Conservation (phyloP, 2,888 invertebrate genomes). For the Microdon myrmicae region DNA sequence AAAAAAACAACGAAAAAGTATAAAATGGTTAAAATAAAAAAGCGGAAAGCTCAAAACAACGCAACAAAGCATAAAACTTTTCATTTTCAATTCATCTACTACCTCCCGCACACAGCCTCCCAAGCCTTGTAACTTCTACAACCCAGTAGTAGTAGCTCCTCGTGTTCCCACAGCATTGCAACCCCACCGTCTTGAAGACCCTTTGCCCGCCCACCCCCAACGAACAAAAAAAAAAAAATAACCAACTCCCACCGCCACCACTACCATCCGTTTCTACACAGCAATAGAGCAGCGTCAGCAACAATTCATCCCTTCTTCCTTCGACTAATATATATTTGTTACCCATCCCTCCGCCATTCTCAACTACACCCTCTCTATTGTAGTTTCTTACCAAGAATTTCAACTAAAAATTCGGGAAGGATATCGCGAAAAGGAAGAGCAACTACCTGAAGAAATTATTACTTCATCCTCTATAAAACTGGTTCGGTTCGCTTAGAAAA, state of each 20-base stretch:
- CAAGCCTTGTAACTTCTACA: no score
- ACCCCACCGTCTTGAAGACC: no score
- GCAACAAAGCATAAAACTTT: conserved; percentile 50
- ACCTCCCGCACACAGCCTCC: conserved; percentile 13
- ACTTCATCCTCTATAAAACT: conserved; percentile 49
- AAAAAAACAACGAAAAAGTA: conserved; percentile 20
- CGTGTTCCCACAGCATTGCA: no score
- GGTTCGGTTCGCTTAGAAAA: conserved; percentile 41
- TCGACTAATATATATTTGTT: no score
- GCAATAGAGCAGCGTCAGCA: conserved; percentile 12
- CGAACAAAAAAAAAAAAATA: no score
- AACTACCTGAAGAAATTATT: conserved; percentile 52
- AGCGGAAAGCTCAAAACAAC: conserved; percentile 40
- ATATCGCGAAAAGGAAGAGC: conserved; percentile 25
- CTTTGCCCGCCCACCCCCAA: no score
- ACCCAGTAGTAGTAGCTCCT: no score
- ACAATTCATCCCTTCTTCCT: conserved; percentile 33
- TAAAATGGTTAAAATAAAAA: conserved; percentile 31
- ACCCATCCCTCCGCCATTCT: no score
- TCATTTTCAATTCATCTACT: conserved; percentile 52
- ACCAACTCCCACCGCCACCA: no score
- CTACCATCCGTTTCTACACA: no score
- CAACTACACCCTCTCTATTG: conserved; percentile 17
- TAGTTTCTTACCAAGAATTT: conserved; percentile 45
- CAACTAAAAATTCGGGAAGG: conserved; percentile 37